Evolutionary conservation across 2,113 vertebrate genomes (phyloP), one percentile per base, ranked within the genome.

Genomic region (Syngnathus floridae): DNA sequence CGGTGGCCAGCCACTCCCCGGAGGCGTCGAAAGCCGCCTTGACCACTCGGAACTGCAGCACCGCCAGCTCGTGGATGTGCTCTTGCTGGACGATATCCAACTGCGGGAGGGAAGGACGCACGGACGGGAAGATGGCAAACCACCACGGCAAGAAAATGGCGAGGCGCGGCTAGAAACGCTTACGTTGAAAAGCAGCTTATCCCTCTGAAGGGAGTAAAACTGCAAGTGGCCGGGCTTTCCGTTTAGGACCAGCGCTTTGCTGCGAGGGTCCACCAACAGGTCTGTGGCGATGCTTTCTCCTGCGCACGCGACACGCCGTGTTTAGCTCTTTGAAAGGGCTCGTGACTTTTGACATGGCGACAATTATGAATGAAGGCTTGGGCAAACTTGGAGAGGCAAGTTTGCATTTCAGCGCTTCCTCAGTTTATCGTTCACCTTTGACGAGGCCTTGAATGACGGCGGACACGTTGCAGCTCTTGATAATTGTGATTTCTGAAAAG

Each of bases 151-250:
- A 21, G 3, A 21, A 40, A 61, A 62, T 13, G 10, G 40, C 14
- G 13, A 43, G 1, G 6, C 2, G 8, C 26, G 3, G 38, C 21
- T 17, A 9, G 9, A 11, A 40, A 4, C 4, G 26, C 95, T 94
- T 91, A 98, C 97, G 64, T 94, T 96, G 82, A 93, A 99, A 14
- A 99, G 81, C 49, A 96, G 95, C 7, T 94, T 94, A 83, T 99
- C 95, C 77, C 81, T 91, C 41, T 93, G 92, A 26, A 98, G 91
- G 31, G 92, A 96, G 71, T 96, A 99, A 83, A 99, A 99, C 84
- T 99, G 96, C 73, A 99, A 79, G 72, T 98, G 95, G n/a, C 97
- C 97, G 0, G 96, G 95, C 75, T 95, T 97, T 22, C 96, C 96
- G 16, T 98, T 98, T 67, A 98, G 87, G 70, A 98, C 96, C 84